These are phyloP conservation scores for Sphinx pinastri DNA, from an alignment of 2,888 invertebrate species.

Conservation along the genomic window DNA sequence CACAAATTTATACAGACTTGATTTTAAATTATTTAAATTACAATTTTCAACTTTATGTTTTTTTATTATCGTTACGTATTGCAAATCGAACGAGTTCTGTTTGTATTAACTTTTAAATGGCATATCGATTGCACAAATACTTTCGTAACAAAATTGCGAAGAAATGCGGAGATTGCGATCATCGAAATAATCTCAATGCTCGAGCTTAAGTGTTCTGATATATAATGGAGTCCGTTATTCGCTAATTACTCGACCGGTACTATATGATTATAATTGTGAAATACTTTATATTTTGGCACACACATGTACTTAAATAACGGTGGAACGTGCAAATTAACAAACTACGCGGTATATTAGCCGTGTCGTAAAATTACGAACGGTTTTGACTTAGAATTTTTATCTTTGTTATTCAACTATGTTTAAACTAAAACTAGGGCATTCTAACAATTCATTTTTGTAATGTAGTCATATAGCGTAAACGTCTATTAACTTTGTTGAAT, in stretches of 20 bases:
- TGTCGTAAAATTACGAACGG: constrained; percentile 39
- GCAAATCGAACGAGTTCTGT: background rate
- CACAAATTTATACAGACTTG: no score
- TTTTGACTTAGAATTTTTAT: constrained; percentile 29
- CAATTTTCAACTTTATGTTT: background rate
- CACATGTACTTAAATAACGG: constrained; percentile 9
- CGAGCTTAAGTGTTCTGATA: constrained; percentile 29
- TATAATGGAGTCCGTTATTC: constrained; percentile 42
- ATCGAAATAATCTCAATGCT: constrained; percentile 13
- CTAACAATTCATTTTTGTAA: constrained; percentile 44
- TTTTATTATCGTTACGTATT: background rate
- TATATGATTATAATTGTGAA: constrained; percentile 47
- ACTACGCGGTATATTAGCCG: constrained; percentile 31
- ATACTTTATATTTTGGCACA: constrained; percentile 34
- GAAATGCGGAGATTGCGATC: constrained; percentile 22
- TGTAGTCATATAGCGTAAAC: constrained; percentile 35
- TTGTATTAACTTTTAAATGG: constrained; percentile 22
- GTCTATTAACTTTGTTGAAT: background rate
- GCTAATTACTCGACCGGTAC: constrained; percentile 44
- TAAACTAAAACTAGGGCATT: constrained; percentile 48
- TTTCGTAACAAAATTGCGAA: constrained; percentile 30
- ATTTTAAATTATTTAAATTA: background rate
- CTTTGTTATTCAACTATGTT: constrained; percentile 38
- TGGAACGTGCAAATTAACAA: constrained; percentile 12
- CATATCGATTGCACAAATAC: constrained; percentile 29